Base-by-base conservation (phyloP, 2,113 vertebrate species). In the Amphiprion percula region DNA sequence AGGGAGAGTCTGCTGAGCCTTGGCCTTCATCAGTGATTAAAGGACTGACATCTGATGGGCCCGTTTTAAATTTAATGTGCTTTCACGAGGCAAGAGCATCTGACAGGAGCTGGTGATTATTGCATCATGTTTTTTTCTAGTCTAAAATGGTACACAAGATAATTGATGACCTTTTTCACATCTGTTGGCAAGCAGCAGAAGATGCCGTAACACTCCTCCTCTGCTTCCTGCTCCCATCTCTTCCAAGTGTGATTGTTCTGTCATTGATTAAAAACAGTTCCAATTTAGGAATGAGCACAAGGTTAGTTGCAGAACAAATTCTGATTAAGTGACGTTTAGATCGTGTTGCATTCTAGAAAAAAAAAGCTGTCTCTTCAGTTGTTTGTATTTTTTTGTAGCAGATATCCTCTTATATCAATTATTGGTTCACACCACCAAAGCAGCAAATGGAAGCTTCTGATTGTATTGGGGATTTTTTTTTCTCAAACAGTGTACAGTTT, bases 11-110 rank as follows among this genome's bases (percentile, higher is more conserved):
- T 26, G 21, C 23, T 14, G 53, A 26, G 14, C 41, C 12, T 49
- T 4, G 19, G 41, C 24, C 39, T 69, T 69, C 17, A n/a, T 49
- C 44, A 41, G 8, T 60, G 65, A 55, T 79, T 54, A 69, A 52
- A 67, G 30, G 7, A 54, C 8, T 21, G 24, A 23, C 3, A 11
- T 28, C 6, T 28, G 21, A 1, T 74, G 58, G 50, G 60, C 1
- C 2, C 10, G n/a, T 24, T 24, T 5, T 19, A 14, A 15, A 19
- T 55, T 2, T 59, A 23, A 60, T 65, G 47, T 8, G 8, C 7
- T 58, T 47, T 14, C 61, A 71, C n/a, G 7, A 66, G 67, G 46
- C 50, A 15, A 1, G 24, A 46, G 26, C 28, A 14, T 37, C 15
- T 46, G 12, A 30, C 7, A 44, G 26, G 44, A 23, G 24, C 47